phyloP scores from a whole-genome alignment of 1,140 invertebrate genomes.

The Odontomachus brunneus region DNA sequence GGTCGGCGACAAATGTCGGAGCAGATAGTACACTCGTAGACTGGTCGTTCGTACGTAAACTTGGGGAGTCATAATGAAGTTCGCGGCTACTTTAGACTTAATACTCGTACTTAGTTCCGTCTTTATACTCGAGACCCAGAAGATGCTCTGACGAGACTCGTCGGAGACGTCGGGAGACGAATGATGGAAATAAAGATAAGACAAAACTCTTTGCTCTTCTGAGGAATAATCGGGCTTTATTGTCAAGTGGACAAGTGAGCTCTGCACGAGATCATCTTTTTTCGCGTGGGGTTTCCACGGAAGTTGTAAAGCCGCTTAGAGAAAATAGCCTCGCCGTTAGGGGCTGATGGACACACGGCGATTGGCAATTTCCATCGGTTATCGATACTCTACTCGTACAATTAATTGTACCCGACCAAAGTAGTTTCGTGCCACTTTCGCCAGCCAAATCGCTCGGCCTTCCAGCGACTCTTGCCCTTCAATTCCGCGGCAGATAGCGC shows the following conservation, averaged over 20 bases:
- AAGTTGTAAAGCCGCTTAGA: not conserved
- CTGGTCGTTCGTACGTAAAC: too few relatives aligned
- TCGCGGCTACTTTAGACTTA: too few relatives aligned
- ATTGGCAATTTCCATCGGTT: not conserved
- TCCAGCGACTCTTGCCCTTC: too few relatives aligned
- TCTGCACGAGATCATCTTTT: not conserved
- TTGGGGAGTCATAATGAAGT: too few relatives aligned
- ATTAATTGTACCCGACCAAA: not conserved
- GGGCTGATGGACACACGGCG: not conserved
- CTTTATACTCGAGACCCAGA: too few relatives aligned
- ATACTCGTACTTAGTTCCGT: too few relatives aligned
- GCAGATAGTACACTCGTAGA: too few relatives aligned
- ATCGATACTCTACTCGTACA: not conserved
- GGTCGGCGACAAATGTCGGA: too few relatives aligned
- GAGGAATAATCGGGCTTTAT: not conserved
- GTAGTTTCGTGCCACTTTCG: not conserved
- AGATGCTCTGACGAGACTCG: too few relatives aligned
- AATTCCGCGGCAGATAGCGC: not conserved
- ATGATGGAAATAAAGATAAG: not conserved
- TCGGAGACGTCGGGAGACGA: too few relatives aligned
- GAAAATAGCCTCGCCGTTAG: not conserved
- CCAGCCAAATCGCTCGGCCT: not conserved
- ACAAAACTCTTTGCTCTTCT: not conserved
- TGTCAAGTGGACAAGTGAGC: not conserved
- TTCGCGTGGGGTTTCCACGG: too few relatives aligned